phyloP scores from a whole-genome alignment of 1,140 invertebrate genomes.

The Leptinotarsa texana region DNA sequence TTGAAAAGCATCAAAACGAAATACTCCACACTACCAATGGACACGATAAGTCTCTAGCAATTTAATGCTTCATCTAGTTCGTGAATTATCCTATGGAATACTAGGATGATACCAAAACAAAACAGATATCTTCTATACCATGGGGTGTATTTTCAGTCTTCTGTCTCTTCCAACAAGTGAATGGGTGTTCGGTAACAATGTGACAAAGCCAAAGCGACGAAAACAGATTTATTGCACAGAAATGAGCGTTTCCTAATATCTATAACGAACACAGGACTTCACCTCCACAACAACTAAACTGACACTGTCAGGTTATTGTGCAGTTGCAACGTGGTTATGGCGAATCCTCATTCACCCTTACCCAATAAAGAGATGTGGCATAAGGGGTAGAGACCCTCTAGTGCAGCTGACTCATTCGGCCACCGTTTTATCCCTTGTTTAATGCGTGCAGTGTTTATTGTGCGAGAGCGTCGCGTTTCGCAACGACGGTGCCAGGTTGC shows the following conservation, averaged over 20 bases:
- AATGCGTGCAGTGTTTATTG: conserved; percentile 31
- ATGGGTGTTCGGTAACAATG: conserved; percentile 2
- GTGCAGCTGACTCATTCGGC: conserved; percentile 52
- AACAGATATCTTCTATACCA: background rate
- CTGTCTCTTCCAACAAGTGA: conserved; percentile 2
- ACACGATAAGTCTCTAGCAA: too few relatives aligned
- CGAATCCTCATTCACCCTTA: conserved; percentile 55
- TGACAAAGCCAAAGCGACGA: conserved; percentile 11
- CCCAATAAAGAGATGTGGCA: conserved; percentile 55
- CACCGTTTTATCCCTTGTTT: conserved; percentile 26
- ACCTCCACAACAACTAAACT: conserved; percentile 56
- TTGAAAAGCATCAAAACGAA: too few relatives aligned
- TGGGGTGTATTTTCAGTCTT: conserved; percentile 12
- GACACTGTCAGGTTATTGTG: conserved; percentile 52
- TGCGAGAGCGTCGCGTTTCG: conserved; percentile 23
- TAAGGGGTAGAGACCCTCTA: conserved; percentile 47
- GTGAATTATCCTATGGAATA: too few relatives aligned
- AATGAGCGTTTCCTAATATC: conserved; percentile 4
- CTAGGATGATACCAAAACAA: background rate
- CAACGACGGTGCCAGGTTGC: conserved; percentile 3
- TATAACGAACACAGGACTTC: conserved; percentile 55
- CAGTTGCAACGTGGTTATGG: conserved; percentile 51
- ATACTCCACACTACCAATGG: too few relatives aligned
- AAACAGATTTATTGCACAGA: conserved; percentile 1
- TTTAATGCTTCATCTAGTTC: too few relatives aligned